A percentile compares a stretch with the other conserved stretches of the same genome.
Evolutionary conservation across 2,113 vertebrate genomes (phyloP).

Genomic region (Sander vitreus): DNA sequence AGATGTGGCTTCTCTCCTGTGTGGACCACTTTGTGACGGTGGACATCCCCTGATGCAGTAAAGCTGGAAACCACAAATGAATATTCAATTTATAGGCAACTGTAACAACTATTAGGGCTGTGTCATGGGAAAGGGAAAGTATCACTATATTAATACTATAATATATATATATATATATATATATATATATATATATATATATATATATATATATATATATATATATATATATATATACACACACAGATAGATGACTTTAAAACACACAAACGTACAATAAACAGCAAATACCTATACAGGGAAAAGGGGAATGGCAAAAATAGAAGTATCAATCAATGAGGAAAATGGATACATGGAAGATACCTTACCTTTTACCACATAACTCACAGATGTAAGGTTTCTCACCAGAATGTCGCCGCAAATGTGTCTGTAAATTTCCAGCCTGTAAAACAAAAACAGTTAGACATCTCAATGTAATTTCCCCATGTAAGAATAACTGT

Average conservation of each 20-base stretch:
- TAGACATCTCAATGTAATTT: background rate
- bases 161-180: too few species aligned
- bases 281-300: background rate
- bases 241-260: too few species aligned
- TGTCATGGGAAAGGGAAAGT: background rate
- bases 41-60: constrained; percentile 95
- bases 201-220: too few species aligned
- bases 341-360: background rate
- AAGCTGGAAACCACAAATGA: constrained; percentile 84
- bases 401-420: constrained; percentile 96
- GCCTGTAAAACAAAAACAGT: constrained; percentile 83
- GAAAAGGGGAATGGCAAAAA: background rate
- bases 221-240: too few species aligned
- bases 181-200: too few species aligned
- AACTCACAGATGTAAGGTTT: constrained; percentile 99
- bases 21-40: constrained; percentile 96
- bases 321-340: background rate
- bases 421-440: constrained; percentile 96
- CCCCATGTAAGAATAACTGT: background rate
- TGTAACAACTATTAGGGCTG: background rate
- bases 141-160: too few species aligned
- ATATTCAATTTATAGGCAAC: background rate
- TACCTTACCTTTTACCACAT: constrained; percentile 94
- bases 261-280: background rate
- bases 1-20: constrained; percentile 96